Evolutionary conservation across 2,797 vertebrate species (phyloP).

Genomic region (Antrozous pallidus): DNA sequence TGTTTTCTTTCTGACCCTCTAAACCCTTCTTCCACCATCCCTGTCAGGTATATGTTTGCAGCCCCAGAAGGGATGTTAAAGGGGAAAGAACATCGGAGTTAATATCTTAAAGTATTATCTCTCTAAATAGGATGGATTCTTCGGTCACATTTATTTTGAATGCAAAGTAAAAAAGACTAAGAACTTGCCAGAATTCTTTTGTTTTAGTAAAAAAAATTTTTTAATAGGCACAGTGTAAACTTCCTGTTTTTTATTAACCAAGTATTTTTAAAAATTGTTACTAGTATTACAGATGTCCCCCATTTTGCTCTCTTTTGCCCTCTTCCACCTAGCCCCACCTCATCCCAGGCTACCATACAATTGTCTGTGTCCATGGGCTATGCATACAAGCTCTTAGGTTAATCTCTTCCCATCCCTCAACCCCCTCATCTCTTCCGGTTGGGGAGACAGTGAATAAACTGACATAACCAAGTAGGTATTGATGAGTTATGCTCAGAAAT

Average conservation of each 20-base stretch:
- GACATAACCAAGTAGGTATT: neutral
- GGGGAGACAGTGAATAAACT: neutral
- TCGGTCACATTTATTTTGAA: neutral
- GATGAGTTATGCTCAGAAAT: neutral
- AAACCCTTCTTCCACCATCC: neutral
- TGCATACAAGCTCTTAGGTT: neutral
- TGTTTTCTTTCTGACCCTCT: neutral
- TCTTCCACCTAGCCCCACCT: neutral
- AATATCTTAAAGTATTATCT: neutral
- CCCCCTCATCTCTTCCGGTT: neutral
- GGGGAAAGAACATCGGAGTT: neutral
- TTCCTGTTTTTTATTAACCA: neutral
- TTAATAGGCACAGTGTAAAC: neutral
- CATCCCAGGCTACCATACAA: neutral
- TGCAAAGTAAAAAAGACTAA: neutral
- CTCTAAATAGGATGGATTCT: slow-evolving; percentile 9
- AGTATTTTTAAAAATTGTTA: neutral
- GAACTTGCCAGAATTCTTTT: neutral
- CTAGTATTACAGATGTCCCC: neutral
- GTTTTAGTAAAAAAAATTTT: neutral
- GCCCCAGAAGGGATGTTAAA: neutral
- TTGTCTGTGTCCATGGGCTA: neutral
- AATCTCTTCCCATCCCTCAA: neutral
- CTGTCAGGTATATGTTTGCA: neutral
- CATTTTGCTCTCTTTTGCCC: neutral